phyloP scores from a whole-genome alignment of 2,113 vertebrate genomes.

The Ceuthmochares aereus region DNA sequence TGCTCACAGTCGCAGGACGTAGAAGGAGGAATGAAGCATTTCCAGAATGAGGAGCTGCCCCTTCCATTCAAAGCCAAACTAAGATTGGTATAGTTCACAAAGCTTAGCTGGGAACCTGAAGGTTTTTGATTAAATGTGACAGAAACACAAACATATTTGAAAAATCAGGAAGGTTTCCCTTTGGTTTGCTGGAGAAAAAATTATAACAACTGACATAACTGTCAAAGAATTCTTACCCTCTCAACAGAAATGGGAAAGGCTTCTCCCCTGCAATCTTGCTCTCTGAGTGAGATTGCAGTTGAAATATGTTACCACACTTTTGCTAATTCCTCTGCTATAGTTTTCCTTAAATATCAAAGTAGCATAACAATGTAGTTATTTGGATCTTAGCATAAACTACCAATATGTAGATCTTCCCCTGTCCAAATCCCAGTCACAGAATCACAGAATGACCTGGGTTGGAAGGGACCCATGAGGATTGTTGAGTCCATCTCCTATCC shows the following conservation, averaged over 20 bases:
- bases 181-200: background rate
- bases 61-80: background rate
- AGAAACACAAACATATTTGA: background rate
- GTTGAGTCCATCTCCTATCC: too few species aligned
- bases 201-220: background rate
- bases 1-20: rapidly evolving
- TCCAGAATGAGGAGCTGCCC: background rate
- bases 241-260: background rate
- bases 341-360: background rate
- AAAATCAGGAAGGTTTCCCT: background rate
- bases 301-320: background rate
- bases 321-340: background rate
- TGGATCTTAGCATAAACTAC: background rate
- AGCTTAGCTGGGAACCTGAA: background rate
- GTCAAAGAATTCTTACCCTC: background rate
- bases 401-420: background rate
- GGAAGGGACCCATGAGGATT: too few species aligned
- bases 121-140: too few species aligned
- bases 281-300: background rate
- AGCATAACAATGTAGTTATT: background rate
- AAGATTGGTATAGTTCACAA: background rate
- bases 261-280: background rate
- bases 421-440: too few species aligned
- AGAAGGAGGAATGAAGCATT: background rate
- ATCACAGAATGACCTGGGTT: too few species aligned